Percentiles rank a stretch among this genome's conserved stretches.
Conservation (phyloP, 2,888 invertebrate genomes). For the Neelides folsomi region DNA sequence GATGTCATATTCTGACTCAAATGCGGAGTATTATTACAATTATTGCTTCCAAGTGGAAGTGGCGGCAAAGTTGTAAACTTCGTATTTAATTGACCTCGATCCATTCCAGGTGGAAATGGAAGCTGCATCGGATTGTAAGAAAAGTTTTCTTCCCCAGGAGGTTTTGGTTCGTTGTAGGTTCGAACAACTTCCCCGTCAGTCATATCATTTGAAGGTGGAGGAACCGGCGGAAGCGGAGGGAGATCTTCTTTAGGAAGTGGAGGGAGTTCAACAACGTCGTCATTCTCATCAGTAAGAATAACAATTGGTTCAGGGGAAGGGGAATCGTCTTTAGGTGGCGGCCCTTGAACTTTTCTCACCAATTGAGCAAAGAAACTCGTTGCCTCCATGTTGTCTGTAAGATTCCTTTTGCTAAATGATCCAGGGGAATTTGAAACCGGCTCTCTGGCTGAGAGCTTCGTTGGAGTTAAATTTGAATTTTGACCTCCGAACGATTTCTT, state of each 20-base stretch:
- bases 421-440: constrained; percentile 7
- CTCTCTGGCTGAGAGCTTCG: background rate
- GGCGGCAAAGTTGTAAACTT: background rate
- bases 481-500: constrained; percentile 1
- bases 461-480: background rate
- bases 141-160: constrained; percentile 14
- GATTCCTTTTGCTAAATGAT: constrained; percentile 16
- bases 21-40: background rate
- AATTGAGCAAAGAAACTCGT: constrained; percentile 81
- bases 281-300: constrained; percentile 12
- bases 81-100: constrained; percentile 11
- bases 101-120: constrained; percentile 31
- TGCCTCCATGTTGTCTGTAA: constrained; percentile 62
- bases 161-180: constrained; percentile 11
- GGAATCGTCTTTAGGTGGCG: constrained; percentile 20
- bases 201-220: constrained; percentile 17
- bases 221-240: constrained; percentile 17
- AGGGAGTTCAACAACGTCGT: constrained; percentile 17
- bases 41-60: background rate
- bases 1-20: background rate
- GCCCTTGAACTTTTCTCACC: constrained; percentile 55
- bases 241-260: constrained; percentile 10
- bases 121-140: constrained; percentile 20
- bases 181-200: constrained; percentile 13
- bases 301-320: constrained; percentile 21